Evolutionary conservation across 2,797 vertebrate genomes (phyloP).

Genomic region (Gallinago solitaria): DNA sequence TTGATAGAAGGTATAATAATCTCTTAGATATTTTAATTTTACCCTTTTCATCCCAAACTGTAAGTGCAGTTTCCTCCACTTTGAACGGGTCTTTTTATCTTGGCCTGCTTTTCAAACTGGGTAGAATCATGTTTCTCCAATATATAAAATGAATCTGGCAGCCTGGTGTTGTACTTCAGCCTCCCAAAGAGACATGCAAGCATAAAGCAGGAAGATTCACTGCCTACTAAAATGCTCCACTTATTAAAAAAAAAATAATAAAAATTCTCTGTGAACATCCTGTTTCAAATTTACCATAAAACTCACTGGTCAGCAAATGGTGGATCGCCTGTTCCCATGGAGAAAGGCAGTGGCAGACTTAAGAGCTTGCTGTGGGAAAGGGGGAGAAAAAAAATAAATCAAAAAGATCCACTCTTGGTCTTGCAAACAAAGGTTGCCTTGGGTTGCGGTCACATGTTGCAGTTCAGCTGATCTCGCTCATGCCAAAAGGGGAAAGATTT

Average conservation of each 20-base stretch:
- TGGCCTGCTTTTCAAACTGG: background rate
- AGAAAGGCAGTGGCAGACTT: background rate
- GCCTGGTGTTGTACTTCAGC: background rate
- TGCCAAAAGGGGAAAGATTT: conserved; percentile 30
- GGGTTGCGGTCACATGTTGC: conserved; percentile 54
- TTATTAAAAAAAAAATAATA: background rate
- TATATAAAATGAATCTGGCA: conserved; percentile 10
- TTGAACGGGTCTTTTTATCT: background rate
- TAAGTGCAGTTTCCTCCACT: conserved; percentile 8
- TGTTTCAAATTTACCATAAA: conserved; percentile 1
- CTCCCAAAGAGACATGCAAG: background rate
- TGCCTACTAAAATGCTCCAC: background rate
- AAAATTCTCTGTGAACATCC: background rate
- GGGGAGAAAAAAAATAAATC: background rate
- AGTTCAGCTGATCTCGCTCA: conserved; percentile 42
- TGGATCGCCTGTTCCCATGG: conserved; percentile 53
- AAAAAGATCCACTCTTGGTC: conserved; percentile 42
- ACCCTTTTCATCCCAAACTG: background rate
- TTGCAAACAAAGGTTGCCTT: conserved; percentile 63
- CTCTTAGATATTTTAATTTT: conserved; percentile 37
- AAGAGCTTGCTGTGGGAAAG: conserved; percentile 51
- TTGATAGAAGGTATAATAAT: conserved; percentile 1
- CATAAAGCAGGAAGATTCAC: conserved; percentile 41
- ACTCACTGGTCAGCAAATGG: background rate
- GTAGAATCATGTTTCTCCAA: conserved; percentile 20